phyloP scores from a whole-genome alignment of 1,140 invertebrate species.

The Yoshiicerus persimilis region DNA sequence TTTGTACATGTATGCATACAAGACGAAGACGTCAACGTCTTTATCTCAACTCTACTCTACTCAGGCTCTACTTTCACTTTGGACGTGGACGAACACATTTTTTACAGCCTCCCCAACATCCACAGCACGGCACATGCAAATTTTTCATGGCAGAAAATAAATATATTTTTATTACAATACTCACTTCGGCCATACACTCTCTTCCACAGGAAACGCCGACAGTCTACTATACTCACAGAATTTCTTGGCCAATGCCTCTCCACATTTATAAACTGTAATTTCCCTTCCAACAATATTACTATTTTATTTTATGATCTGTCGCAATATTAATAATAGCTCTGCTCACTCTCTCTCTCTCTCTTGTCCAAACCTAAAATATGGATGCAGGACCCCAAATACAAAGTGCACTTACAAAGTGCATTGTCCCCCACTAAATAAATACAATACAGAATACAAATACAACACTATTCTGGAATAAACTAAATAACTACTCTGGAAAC shows the following conservation, averaged over 20 bases:
- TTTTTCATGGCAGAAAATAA: slow-evolving; percentile 14
- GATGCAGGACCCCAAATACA: background rate
- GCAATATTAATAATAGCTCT: background rate
- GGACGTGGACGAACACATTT: slow-evolving; percentile 1
- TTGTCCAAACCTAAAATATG: background rate
- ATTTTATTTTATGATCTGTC: slow-evolving; percentile 8
- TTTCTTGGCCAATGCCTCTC: background rate
- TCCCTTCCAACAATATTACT: background rate
- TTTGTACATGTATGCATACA: background rate
- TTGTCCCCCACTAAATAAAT: background rate
- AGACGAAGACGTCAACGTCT: slow-evolving; percentile 9
- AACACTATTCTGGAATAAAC: background rate
- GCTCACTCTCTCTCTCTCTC: background rate
- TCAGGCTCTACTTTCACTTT: slow-evolving; percentile 6
- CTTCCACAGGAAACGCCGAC: background rate
- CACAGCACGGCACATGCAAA: background rate
- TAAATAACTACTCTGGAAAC: background rate
- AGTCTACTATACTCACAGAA: background rate
- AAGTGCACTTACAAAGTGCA: background rate
- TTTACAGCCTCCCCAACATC: background rate
- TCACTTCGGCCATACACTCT: background rate
- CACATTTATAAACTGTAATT: slow-evolving; percentile 6
- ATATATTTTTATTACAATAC: slow-evolving; percentile 16
- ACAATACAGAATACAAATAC: background rate
- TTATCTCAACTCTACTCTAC: background rate